A percentile compares a stretch with the other conserved stretches of the same genome.
Conservation (phyloP, 2,797 vertebrate species). For the Macropus fuliginosus region DNA sequence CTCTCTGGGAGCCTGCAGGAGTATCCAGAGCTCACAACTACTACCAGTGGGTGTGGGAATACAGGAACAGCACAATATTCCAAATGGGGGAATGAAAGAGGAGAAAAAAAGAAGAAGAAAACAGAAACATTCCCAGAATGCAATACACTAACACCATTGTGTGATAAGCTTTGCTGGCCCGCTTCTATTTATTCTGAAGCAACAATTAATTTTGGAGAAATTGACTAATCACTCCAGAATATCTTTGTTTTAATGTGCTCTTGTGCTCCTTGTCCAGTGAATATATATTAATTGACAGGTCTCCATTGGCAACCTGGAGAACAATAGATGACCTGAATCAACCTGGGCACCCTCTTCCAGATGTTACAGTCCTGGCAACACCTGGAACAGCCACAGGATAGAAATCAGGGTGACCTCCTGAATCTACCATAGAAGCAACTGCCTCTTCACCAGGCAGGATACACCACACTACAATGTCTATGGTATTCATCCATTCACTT, state of each 20-base stretch:
- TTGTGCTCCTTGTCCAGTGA: constrained; percentile 22
- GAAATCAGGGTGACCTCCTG: constrained; percentile 75
- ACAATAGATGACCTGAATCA: constrained; percentile 79
- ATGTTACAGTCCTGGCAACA: constrained; percentile 81
- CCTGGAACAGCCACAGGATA: constrained; percentile 82
- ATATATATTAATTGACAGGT: constrained; percentile 64
- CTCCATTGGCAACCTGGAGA: constrained; percentile 72
- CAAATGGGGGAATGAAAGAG: not conserved
- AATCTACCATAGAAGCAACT: constrained; percentile 72
- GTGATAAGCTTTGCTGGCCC: not conserved
- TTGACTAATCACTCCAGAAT: not conserved
- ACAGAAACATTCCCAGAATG: rapidly evolving
- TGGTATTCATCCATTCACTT: constrained; percentile 27
- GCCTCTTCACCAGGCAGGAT: constrained; percentile 70
- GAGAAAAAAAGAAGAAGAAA: too few relatives aligned
- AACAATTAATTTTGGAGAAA: not conserved
- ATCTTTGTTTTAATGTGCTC: not conserved
- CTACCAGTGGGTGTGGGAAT: not conserved
- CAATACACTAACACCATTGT: rapidly evolving
- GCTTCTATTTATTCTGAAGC: not conserved
- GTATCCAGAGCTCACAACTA: not conserved
- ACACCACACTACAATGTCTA: constrained; percentile 15
- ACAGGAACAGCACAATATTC: rapidly evolving
- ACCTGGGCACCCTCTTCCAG: constrained; percentile 71
- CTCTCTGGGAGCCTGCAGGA: not conserved